A percentile compares a stretch with the other conserved stretches of the same genome.
Evolutionary conservation across 2,888 invertebrate species (phyloP).

Genomic region (Zygogramma bicolorata): DNA sequence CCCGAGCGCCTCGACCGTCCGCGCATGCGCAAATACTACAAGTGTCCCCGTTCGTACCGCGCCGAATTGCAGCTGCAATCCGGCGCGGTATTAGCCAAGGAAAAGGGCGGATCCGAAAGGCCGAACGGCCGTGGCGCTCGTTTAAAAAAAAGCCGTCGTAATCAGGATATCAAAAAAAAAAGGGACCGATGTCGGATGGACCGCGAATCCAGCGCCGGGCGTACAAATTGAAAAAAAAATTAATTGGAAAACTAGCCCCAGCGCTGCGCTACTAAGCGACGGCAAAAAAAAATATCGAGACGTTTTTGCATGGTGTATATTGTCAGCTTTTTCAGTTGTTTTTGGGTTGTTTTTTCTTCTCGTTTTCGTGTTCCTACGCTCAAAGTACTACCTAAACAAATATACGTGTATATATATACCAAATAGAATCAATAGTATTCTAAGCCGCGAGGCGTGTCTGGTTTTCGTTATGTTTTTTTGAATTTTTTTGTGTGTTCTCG

Average conservation of each 20-base stretch:
- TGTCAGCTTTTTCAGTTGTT: neutral
- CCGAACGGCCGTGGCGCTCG: neutral
- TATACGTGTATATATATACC: neutral
- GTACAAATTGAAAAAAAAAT: neutral
- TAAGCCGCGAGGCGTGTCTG: conserved; percentile 3
- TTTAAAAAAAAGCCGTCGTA: conserved; percentile 5
- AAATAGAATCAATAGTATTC: conserved; percentile 18
- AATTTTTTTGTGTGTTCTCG: conserved; percentile 2
- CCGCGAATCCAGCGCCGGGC: too few relatives aligned
- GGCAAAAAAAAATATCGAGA: neutral
- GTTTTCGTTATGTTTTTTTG: conserved; percentile 5
- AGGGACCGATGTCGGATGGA: too few relatives aligned
- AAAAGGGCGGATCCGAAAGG: neutral
- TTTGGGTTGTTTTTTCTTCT: neutral
- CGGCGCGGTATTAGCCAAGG: neutral
- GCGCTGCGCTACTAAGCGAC: too few relatives aligned
- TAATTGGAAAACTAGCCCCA: too few relatives aligned
- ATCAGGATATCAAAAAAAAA: neutral
- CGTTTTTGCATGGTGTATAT: conserved; percentile 4
- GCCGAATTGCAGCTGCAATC: neutral
- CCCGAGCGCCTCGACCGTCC: too few relatives aligned
- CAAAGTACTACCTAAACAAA: conserved; percentile 3
- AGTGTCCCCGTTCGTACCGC: neutral
- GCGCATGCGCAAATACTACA: too few relatives aligned
- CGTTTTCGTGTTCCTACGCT: neutral